Evolutionary conservation across 1,140 invertebrate genomes (phyloP), one percentile per base, ranked within the genome.

Genomic region (Coptotermes formosanus): DNA sequence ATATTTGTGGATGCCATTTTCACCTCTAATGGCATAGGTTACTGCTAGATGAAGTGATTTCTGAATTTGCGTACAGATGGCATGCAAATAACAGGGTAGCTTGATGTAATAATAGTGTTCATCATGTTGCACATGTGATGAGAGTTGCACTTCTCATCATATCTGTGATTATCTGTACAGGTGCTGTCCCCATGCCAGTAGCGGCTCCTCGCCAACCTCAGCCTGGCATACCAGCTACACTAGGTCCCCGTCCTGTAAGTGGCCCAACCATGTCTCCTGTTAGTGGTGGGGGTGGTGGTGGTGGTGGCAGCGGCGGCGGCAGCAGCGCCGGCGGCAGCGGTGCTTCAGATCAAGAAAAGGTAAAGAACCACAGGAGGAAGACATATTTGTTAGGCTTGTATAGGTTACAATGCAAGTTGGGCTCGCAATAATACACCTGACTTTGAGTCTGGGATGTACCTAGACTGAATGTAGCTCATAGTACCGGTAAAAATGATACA

Each of bases 301-400:
- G 89, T 83, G 94, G 94, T 38, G 94, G 94, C 83, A 4, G 38
- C 38, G 38, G 45, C 45, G 11, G 45, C 14, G 95, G 96, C n/a
- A n/a, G n/a, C n/a, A n/a, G n/a, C n/a, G n/a, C n/a, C n/a, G 38
- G 38, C 38, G 38, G 45, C 45, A 48, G 45, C 14, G 95, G 96
- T 89, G 94, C 95, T 84, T 94, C 96, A 1, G 97, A 98, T 91
- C 96, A 98, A 91, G 97, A 98, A 90, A 98, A 98, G 93, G 96
- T 96, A 91, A 88, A 87, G 43, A 48, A 21, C 82, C 44, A 64
- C 59, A 64, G 12, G 16, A 64, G 12, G 16, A 48, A 48, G 48
- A 48, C 9, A 12, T 48, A 12, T 48, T 48, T 48, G 11, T 16
- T 48, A 16, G 16, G 16, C 48, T 12, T 16, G 16, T 48, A 11